Evolutionary conservation across 1,140 invertebrate species (phyloP), one percentile per base, ranked within the genome.

Genomic region (Nasonia vitripennis): DNA sequence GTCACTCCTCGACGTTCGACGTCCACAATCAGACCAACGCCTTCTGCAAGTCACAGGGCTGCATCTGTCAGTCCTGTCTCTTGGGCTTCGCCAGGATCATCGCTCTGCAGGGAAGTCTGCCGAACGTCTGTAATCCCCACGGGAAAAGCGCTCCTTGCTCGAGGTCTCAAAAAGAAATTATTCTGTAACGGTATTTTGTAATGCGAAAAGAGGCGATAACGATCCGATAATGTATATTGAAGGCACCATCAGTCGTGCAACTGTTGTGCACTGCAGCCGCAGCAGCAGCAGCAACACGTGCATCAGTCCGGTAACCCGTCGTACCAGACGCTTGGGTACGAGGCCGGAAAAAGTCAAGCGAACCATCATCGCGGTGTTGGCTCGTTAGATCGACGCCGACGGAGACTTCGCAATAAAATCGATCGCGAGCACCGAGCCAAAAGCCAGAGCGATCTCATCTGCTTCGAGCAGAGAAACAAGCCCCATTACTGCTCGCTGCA

Each of bases 371-470:
- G 88, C 48, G 89, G 86, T 48, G 88, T 80, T 14, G 89, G 89
- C 51, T 92, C 92, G 27, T 78, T 92, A 41, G 92, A 91, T 73
- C 87, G 92, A 77, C 89, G 92, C 27, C 88, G 90, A 81, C 88
- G 90, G 62, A 89, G 87, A 75, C 71, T 92, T 5, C 88, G 87
- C 45, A 92, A 90, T 83, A 89, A 90, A 85, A 89, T 90, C 73
- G 90, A 92, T 34, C 83, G 89, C 34, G 89, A 92, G 82, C 92
- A 92, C 48, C 90, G 91, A 55, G 87, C 90, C 14, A 90, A 89
- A 83, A 93, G 91, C 12, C 92, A 93, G 45, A 91, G 89, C 79
- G 91, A 93, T 85, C 83, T 92, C 20, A 87, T 90, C 31, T 91
- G 86, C 74, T 91, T 87, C 41, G 90, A 92, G 48, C 48, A 85